Evolutionary conservation across 1,140 invertebrate genomes (phyloP).

Genomic region (Oryzaephilus surinamensis): DNA sequence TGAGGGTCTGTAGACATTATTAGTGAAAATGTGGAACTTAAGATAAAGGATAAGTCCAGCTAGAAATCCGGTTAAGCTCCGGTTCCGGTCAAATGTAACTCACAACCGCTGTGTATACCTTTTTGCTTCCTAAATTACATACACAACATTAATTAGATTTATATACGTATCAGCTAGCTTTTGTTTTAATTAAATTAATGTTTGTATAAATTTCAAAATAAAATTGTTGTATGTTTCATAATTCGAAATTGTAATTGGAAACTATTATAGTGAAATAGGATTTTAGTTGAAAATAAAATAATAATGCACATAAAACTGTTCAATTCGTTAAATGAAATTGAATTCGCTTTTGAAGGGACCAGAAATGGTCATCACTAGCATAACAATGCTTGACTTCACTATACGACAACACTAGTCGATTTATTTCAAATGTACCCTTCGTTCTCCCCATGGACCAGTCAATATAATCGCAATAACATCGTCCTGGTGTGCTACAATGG

Average conservation of each 20-base stretch:
- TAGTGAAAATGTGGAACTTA: constrained; percentile 7
- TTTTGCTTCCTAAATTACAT: too few species aligned
- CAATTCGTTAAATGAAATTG: constrained; percentile 26
- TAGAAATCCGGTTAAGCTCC: constrained; percentile 12
- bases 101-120: too few species aligned
- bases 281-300: too few species aligned
- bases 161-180: too few species aligned
- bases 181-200: too few species aligned
- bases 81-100: constrained; percentile 13
- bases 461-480: constrained; percentile 36
- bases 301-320: too few species aligned
- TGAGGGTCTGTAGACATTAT: constrained; percentile 8
- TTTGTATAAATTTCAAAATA: too few species aligned
- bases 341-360: constrained; percentile 27
- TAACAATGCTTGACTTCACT: constrained; percentile 28
- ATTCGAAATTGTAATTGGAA: too few species aligned
- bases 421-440: constrained; percentile 31
- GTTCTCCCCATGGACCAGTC: constrained; percentile 33
- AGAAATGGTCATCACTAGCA: constrained; percentile 28
- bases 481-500: constrained; percentile 21
- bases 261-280: too few species aligned
- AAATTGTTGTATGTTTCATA: too few species aligned
- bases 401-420: constrained; percentile 29
- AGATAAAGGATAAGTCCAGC: constrained; percentile 13
- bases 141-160: too few species aligned